Percentiles rank a stretch among this genome's conserved stretches.
These are phyloP conservation scores for Eudemis profundana DNA, from an alignment of 2,888 invertebrate species.

Conservation along the genomic window DNA sequence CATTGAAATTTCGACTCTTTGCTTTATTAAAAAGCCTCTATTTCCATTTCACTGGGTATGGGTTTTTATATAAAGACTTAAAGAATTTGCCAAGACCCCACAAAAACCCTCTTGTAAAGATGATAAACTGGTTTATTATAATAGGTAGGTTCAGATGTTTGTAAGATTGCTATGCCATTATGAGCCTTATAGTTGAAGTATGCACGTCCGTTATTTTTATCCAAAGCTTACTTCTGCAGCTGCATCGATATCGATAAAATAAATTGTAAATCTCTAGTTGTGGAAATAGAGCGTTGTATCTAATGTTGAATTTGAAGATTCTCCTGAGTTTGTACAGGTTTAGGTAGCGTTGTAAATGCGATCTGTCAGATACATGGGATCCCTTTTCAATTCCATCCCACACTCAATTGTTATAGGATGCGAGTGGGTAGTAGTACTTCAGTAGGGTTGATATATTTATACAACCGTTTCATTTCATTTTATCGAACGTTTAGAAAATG, in stretches of 20 bases:
- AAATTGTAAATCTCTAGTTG: not conserved
- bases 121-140: constrained; percentile 13
- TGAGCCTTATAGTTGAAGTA: not conserved
- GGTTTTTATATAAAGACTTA: no score
- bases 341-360: constrained; percentile 9
- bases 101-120: no score
- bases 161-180: no score
- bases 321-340: not conserved
- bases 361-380: constrained; percentile 2
- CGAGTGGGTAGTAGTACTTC: constrained; percentile 20
- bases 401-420: not conserved
- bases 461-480: constrained; percentile 1
- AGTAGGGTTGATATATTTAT: not conserved
- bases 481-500: not conserved
- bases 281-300: constrained; percentile 1
- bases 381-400: constrained; percentile 16
- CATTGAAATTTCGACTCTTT: no score
- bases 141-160: not conserved
- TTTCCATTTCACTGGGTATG: no score
- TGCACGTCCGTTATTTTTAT: not conserved
- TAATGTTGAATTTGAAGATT: constrained; percentile 11
- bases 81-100: no score
- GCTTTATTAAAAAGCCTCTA: no score
- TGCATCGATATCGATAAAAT: constrained; percentile 15
- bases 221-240: not conserved